Conservation (phyloP, 2,888 invertebrate species). For the Margaritifera margaritifera region DNA sequence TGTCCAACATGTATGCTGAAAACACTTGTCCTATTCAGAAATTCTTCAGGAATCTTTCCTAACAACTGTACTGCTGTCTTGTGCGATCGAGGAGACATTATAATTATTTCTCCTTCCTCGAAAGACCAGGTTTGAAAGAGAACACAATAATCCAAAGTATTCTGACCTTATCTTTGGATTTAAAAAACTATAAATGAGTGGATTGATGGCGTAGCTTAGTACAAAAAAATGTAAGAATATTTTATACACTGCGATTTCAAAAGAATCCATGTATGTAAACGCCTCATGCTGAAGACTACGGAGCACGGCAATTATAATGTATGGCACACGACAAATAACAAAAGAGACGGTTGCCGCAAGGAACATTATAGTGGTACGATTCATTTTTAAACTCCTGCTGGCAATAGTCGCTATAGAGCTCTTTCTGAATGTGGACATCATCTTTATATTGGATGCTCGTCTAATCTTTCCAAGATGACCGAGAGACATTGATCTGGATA, state of each 20-base stretch:
- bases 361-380: conserved; percentile 36
- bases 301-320: conserved; percentile 21
- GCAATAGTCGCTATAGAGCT: too few relatives aligned
- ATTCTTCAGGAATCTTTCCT: too few relatives aligned
- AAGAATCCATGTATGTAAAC: conserved; percentile 10
- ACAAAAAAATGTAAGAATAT: conserved; percentile 29
- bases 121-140: too few relatives aligned
- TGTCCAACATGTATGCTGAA: too few relatives aligned
- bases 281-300: conserved; percentile 11
- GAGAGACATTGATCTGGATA: too few relatives aligned
- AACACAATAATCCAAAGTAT: conserved; percentile 4
- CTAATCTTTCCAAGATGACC: too few relatives aligned
- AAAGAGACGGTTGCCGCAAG: conserved; percentile 33
- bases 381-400: conserved; percentile 19
- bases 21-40: too few relatives aligned
- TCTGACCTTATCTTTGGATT: conserved; percentile 33
- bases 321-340: conserved; percentile 33
- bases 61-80: too few relatives aligned
- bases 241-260: conserved; percentile 13
- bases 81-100: too few relatives aligned
- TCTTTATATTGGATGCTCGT: too few relatives aligned
- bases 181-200: conserved; percentile 36
- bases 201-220: conserved; percentile 33
- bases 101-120: too few relatives aligned
- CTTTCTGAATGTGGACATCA: too few relatives aligned